These are phyloP conservation scores for Beris chalybata DNA, from an alignment of 2,888 invertebrate genomes.

Conservation along the genomic window DNA sequence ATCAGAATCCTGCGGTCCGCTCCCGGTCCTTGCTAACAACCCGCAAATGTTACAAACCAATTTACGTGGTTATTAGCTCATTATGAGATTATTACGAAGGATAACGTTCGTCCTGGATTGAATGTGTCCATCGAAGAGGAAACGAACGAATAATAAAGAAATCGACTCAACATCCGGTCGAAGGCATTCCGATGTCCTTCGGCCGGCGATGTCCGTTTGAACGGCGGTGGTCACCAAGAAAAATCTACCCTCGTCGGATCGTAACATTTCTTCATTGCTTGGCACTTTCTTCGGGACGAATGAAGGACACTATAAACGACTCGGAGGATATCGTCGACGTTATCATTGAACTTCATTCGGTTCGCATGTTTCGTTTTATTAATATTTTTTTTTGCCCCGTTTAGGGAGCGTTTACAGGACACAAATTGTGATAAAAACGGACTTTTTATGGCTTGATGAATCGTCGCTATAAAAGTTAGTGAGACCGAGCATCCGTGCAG, in stretches of 20 bases:
- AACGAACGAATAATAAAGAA: conserved; percentile 23
- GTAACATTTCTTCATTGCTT: conserved; percentile 25
- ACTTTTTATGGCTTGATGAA: conserved; percentile 12
- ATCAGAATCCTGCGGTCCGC: neutral
- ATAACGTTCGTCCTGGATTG: conserved; percentile 33
- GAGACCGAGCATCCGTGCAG: too few species aligned
- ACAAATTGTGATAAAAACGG: conserved; percentile 25
- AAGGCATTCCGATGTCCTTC: conserved; percentile 12
- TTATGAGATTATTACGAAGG: conserved; percentile 37
- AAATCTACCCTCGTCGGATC: neutral
- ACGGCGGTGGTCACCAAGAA: neutral
- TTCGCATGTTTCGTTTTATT: conserved; percentile 37
- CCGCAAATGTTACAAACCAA: conserved; percentile 34
- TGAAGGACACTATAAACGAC: conserved; percentile 2
- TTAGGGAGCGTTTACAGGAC: conserved; percentile 11
- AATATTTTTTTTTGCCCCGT: conserved; percentile 25
- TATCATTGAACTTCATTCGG: conserved; percentile 36
- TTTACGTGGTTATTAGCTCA: conserved; percentile 38
- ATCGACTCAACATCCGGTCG: conserved; percentile 27
- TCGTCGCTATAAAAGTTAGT: neutral
- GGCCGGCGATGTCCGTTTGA: conserved; percentile 19
- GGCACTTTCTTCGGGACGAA: conserved; percentile 20
- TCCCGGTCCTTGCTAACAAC: conserved; percentile 20
- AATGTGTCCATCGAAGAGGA: conserved; percentile 33
- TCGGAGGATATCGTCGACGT: conserved; percentile 9